Evolutionary conservation across 1,140 invertebrate species (phyloP).

Genomic region (Dinoponera quadriceps): DNA sequence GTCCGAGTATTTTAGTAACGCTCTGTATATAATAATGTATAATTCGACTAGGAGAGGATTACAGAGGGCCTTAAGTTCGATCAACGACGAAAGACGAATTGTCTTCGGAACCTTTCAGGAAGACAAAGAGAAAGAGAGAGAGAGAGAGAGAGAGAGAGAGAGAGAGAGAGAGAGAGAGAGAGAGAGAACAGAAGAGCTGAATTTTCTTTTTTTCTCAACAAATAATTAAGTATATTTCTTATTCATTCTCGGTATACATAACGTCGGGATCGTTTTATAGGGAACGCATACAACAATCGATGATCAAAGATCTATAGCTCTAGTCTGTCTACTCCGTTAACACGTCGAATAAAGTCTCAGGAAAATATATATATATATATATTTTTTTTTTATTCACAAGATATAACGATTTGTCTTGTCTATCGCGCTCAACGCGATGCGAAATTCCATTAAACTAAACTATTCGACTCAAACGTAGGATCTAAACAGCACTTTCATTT

Average conservation of each 20-base stretch:
- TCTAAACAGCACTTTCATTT: not conserved
- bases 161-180: too few species aligned
- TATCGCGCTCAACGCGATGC: conserved; percentile 35
- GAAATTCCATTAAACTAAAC: conserved; percentile 34
- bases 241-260: conserved; percentile 37
- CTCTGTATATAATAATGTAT: not conserved
- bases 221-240: conserved; percentile 62
- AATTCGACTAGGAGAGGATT: not conserved
- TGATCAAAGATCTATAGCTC: conserved; percentile 20
- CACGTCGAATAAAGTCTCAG: conserved; percentile 41
- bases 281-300: conserved; percentile 41
- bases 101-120: conserved; percentile 9
- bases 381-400: conserved; percentile 7
- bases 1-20: conserved; percentile 10
- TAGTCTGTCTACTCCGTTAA: conserved; percentile 17
- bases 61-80: not conserved
- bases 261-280: conserved; percentile 3
- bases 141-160: too few species aligned
- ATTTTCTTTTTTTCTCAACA: conserved; percentile 51
- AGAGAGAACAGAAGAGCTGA: conserved; percentile 36
- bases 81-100: not conserved
- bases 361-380: conserved; percentile 47
- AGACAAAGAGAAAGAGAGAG: too few species aligned
- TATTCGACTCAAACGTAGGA: conserved; percentile 11
- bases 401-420: conserved; percentile 38